Evolutionary conservation across 2,888 invertebrate species (phyloP), one percentile per base, ranked within the genome.

Genomic region (Ochropleura leucogaster): DNA sequence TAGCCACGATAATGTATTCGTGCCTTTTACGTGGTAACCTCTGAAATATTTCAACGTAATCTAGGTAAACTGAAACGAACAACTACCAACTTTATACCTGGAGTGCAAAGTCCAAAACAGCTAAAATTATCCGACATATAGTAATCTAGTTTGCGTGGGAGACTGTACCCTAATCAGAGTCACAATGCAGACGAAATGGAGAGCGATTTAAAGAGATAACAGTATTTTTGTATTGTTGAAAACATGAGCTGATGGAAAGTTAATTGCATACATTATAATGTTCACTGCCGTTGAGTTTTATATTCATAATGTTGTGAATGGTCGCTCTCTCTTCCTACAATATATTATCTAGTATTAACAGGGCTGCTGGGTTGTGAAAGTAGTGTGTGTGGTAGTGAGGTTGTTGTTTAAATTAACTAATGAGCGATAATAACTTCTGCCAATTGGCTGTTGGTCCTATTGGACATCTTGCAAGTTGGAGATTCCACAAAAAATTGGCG

Each of bases 1-100:
- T 90, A 88, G 82, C 78, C 80, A 82, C 85, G 77, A 86, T 88
- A 85, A 89, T 87, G 85, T 87, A 83, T 82, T 86, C 85, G 85
- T 85, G 75, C 84, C 88, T 87, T 86, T 85, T 78, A 84, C 76
- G 77, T 77, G 70, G 80, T 77, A 74, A 75, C 72, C 85, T 76
- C 81, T 83, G 64, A 78, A 87, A 85, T 82, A 84, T 76, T 79
- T 72, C 68, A 72, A 73, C 68, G 49, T 65, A 73, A 79, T 77
- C 75, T 80, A 78, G 70, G 67, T 79, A 67, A 79, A 68, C 46
- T 59, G 62, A 66, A 65, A 76, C 79, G 66, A 64, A 77, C 79
- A 65, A 85, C 14, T 76, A 72, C 68, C 68, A 69, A 51, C 84
- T 87, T 68, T 87, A 85, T 80, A 63, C 49, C 68, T 71, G 46